phyloP scores from a whole-genome alignment of 2,888 invertebrate species.

The Chymomyza amoena region DNA sequence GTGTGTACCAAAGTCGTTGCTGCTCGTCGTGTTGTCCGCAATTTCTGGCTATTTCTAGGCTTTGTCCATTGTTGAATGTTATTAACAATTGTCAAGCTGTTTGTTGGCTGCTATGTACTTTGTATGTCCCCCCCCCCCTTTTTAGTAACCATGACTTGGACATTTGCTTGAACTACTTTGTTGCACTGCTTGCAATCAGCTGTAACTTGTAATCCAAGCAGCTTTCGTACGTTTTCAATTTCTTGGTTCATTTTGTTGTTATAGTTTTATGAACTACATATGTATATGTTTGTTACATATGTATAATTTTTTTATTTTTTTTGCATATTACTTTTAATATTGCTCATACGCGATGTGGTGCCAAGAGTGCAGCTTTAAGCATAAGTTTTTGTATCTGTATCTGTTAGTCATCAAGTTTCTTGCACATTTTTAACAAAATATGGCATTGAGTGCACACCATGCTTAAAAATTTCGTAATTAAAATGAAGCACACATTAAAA shows the following conservation, averaged over 20 bases:
- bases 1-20: no score
- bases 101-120: neutral
- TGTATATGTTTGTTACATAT: neutral
- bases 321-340: constrained; percentile 1
- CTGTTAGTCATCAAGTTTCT: constrained; percentile 5
- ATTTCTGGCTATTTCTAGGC: neutral
- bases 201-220: neutral
- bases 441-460: constrained; percentile 9
- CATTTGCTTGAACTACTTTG: neutral
- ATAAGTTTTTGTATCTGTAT: neutral
- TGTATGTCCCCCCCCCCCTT: neutral
- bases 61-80: neutral
- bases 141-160: neutral
- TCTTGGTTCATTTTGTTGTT: neutral
- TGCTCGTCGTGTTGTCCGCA: no score
- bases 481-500: constrained; percentile 3
- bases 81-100: neutral
- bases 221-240: neutral
- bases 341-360: neutral
- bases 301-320: neutral
- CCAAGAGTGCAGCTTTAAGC: neutral
- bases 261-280: neutral
- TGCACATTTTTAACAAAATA: constrained; percentile 1
- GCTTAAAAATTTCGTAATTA: neutral
- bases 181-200: neutral